A percentile compares a stretch with the other conserved stretches of the same genome.
Evolutionary conservation across 2,888 invertebrate species (phyloP).

Genomic region (Dynastes tityus): DNA sequence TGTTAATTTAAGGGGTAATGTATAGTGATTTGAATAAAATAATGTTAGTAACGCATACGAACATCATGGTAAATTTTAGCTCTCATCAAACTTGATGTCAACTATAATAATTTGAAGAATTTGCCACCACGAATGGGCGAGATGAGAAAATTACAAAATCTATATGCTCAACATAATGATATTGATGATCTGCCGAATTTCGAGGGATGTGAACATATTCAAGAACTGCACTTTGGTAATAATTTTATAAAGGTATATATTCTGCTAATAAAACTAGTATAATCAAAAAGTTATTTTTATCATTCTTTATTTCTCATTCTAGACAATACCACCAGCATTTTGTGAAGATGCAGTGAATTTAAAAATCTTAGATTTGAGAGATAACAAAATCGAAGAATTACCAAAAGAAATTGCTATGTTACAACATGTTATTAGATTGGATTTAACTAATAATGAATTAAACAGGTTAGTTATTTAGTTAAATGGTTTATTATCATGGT

Average conservation of each 20-base stretch:
- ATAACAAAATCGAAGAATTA: slow-evolving; percentile 84
- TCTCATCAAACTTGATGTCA: slow-evolving; percentile 82
- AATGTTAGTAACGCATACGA: slow-evolving; percentile 7
- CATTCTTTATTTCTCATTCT: slow-evolving; percentile 57
- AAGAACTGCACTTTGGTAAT: slow-evolving; percentile 88
- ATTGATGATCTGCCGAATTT: slow-evolving; percentile 84
- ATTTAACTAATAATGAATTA: slow-evolving; percentile 85
- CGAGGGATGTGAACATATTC: slow-evolving; percentile 82
- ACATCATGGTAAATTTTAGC: slow-evolving; percentile 68
- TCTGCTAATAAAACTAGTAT: neutral
- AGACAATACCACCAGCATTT: slow-evolving; percentile 82
- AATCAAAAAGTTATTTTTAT: too few relatives aligned
- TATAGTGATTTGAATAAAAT: slow-evolving; percentile 22
- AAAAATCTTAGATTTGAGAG: slow-evolving; percentile 84
- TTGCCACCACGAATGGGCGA: slow-evolving; percentile 79
- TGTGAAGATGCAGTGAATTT: slow-evolving; percentile 83
- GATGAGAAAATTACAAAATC: slow-evolving; percentile 81
- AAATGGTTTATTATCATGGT: neutral
- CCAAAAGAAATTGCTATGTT: slow-evolving; percentile 86
- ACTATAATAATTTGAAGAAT: slow-evolving; percentile 79
- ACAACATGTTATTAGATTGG: slow-evolving; percentile 85
- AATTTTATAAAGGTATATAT: slow-evolving; percentile 82
- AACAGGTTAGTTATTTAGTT: slow-evolving; percentile 64
- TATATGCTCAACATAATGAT: slow-evolving; percentile 89
- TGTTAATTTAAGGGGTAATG: slow-evolving; percentile 84